Evolutionary conservation across 2,888 invertebrate species (phyloP), one percentile per base, ranked within the genome.

Genomic region (Drosophila fungiperda): DNA sequence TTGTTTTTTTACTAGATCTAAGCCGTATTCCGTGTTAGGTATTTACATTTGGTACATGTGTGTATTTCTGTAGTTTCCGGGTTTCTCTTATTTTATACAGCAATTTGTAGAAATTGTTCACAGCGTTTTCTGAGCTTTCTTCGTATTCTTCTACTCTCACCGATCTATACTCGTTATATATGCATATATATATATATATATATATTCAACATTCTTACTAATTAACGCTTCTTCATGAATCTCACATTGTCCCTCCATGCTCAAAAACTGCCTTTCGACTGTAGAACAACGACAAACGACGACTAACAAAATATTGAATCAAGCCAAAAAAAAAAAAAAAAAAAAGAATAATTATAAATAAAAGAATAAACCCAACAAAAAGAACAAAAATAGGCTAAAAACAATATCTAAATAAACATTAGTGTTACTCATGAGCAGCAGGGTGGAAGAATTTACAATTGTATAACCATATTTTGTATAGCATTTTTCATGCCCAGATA

Each of bases 241-340:
- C 90, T 90, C 85, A 87, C 84, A 73, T 76, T 87, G 81, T 87
- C 86, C 86, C 90, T 87, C 86, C 86, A 87, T 88, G 86, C 90
- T 86, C 90, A 74, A 71, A 77, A 88, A 87, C 86, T 87, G 86
- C 86, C 86, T 89, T 89, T 86, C 73, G 74, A 82, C 83, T 68
- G 76, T 87, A 78, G 72, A 59, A 67, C n/a, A 68, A 53, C 17
- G 26, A 42, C 38, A 29, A 58, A n/a, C 20, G 32, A 66, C 33
- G 53, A 81, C 61, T 73, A 68, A 77, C 60, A 88, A 71, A 60
- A 68, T 45, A 52, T 29, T 33, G 53, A 73, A 78, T 65, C 53
- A 80, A 80, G 80, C 76, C 80, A 77, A 77, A 66, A 68, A 58
- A 32, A 32, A 59, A 20, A 45, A 26, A 40, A 33, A 55, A 7